Percentiles rank a stretch among this genome's conserved stretches.
These are phyloP conservation scores for Brachyhypopomus occidentalis DNA, from an alignment of 2,113 vertebrate genomes.

Conservation along the genomic window DNA sequence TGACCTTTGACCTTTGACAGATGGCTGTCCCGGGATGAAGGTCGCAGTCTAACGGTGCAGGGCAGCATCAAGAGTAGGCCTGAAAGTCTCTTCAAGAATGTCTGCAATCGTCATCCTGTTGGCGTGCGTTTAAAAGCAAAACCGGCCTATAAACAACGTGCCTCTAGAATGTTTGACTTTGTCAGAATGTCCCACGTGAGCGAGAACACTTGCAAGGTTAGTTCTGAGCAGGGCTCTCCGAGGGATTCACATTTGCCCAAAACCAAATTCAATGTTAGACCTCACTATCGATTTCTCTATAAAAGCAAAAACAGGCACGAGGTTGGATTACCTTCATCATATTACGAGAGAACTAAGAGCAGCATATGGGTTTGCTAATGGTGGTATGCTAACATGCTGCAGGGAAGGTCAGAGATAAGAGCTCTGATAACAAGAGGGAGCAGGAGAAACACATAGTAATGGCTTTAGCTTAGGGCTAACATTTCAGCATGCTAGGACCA, in stretches of 20 bases:
- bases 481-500: slow-evolving; percentile 35
- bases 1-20: not conserved
- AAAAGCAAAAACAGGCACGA: slow-evolving; percentile 51
- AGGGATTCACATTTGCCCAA: slow-evolving; percentile 50
- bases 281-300: slow-evolving; percentile 55
- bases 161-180: slow-evolving; percentile 22
- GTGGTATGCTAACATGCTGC: slow-evolving; percentile 53
- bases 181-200: slow-evolving; percentile 19
- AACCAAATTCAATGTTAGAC: slow-evolving; percentile 52
- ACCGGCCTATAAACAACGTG: too few species aligned
- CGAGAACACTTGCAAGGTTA: slow-evolving; percentile 24
- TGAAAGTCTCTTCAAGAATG: not conserved
- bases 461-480: slow-evolving; percentile 49
- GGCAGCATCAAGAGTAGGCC: not conserved
- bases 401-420: slow-evolving; percentile 61
- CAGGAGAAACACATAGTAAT: slow-evolving; percentile 52
- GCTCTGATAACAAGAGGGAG: slow-evolving; percentile 51
- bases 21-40: not conserved
- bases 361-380: slow-evolving; percentile 52
- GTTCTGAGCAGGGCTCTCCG: slow-evolving; percentile 29
- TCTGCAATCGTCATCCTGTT: too few species aligned
- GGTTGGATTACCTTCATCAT: slow-evolving; percentile 54
- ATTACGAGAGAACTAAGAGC: slow-evolving; percentile 52
- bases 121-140: too few species aligned
- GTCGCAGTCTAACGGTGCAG: not conserved